Conservation (phyloP, 2,888 invertebrate genomes). For the Phytoseiulus persimilis region DNA sequence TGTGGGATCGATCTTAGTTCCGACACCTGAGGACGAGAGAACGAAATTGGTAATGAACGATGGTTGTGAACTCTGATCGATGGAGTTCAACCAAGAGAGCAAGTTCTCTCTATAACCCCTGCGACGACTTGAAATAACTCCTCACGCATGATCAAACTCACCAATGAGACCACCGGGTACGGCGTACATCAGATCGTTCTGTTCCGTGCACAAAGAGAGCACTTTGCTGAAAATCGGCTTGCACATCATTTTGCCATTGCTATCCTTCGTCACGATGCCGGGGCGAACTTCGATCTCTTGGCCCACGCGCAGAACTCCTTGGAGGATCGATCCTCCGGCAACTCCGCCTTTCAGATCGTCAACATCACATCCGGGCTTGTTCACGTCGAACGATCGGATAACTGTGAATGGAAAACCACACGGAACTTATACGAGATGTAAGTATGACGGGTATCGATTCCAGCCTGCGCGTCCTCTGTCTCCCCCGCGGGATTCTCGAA, state of each 20-base stretch:
- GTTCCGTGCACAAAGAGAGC: constrained; percentile 92
- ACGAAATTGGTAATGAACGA: no score
- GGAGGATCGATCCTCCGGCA: constrained; percentile 93
- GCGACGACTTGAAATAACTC: no score
- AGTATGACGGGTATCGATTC: no score
- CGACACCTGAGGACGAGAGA: constrained; percentile 61
- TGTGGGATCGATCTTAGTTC: constrained; percentile 97
- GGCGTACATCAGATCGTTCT: constrained; percentile 93
- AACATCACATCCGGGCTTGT: constrained; percentile 98
- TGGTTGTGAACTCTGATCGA: no score
- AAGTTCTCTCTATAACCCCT: no score
- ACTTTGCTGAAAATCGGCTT: constrained; percentile 92
- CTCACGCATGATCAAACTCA: no score
- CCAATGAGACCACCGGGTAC: constrained; percentile 98
- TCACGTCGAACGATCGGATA: constrained; percentile 87
- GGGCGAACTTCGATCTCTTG: constrained; percentile 98
- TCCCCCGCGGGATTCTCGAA: no score
- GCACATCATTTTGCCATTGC: constrained; percentile 89
- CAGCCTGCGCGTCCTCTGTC: no score
- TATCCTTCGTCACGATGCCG: constrained; percentile 91
- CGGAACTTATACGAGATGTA: no score
- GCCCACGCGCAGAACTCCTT: constrained; percentile 78
- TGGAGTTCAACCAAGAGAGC: no score
- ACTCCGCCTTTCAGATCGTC: constrained; percentile 96
- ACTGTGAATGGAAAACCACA: constrained; percentile 48